Evolutionary conservation across 2,113 vertebrate genomes (phyloP).

Genomic region (Paedocypris sp.): DNA sequence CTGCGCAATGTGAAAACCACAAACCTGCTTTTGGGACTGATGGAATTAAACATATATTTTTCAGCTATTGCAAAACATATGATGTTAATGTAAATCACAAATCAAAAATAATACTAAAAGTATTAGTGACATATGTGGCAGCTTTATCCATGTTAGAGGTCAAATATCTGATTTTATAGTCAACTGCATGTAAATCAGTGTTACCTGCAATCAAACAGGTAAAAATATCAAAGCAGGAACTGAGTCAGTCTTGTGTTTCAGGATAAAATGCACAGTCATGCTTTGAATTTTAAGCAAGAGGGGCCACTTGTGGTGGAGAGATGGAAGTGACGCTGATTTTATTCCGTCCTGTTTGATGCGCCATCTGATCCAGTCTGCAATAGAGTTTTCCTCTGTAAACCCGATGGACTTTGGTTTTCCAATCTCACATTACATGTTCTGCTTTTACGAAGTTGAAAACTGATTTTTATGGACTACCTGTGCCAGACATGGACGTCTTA

Average conservation of each 20-base stretch:
- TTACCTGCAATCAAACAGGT: too few species aligned
- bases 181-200: too few species aligned
- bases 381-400: neutral
- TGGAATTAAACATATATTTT: constrained; percentile 19
- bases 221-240: too few species aligned
- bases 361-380: neutral
- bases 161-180: neutral
- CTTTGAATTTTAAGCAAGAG: neutral
- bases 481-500: neutral
- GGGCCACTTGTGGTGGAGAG: neutral
- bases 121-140: constrained; percentile 4
- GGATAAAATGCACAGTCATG: neutral
- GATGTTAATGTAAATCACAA: neutral
- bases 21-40: constrained; percentile 9
- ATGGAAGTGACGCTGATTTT: constrained; percentile 2
- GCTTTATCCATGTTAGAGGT: constrained; percentile 18
- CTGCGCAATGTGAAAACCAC: neutral
- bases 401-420: constrained; percentile 2
- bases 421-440: constrained; percentile 5
- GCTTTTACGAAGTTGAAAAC: constrained; percentile 18
- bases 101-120: neutral
- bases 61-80: neutral
- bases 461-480: constrained; percentile 17
- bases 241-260: neutral
- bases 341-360: neutral